phyloP scores from a whole-genome alignment of 2,797 vertebrate species.

The Halcyon chelicuti region DNA sequence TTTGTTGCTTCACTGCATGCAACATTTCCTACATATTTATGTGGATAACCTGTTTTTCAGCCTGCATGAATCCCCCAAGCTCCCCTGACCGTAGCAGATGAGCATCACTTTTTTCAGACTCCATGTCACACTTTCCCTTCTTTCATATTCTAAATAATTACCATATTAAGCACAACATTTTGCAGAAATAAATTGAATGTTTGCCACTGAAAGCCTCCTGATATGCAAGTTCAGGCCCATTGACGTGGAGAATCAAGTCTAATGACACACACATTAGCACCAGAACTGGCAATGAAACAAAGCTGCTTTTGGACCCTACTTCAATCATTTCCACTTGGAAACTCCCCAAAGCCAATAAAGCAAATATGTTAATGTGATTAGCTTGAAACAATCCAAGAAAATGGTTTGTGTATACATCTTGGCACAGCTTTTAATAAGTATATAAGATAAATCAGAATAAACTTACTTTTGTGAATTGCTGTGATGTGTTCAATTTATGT shows the following conservation, averaged over 20 bases:
- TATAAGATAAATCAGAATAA: conserved; percentile 74
- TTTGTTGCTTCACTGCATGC: background rate
- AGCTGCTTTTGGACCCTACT: conserved; percentile 73
- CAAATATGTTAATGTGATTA: conserved; percentile 75
- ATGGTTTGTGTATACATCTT: conserved; percentile 73
- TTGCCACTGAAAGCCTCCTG: background rate
- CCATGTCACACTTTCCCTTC: background rate
- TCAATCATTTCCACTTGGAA: conserved; percentile 77
- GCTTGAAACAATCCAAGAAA: conserved; percentile 76
- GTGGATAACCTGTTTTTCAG: background rate
- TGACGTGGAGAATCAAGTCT: conserved; percentile 14
- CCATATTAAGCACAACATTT: background rate
- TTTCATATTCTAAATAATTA: background rate
- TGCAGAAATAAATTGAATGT: background rate
- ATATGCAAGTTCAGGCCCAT: background rate
- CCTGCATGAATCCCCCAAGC: background rate
- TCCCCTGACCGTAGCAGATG: background rate
- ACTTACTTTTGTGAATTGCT: conserved; percentile 28
- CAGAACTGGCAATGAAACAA: conserved; percentile 57
- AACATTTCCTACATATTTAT: background rate
- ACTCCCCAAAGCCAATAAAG: conserved; percentile 73
- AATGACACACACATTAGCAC: conserved; percentile 21
- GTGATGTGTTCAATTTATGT: conserved; percentile 32
- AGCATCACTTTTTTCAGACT: background rate
- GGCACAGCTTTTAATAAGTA: conserved; percentile 74